Evolutionary conservation across 2,797 vertebrate genomes (phyloP).

Genomic region (Acridotheres tristis): DNA sequence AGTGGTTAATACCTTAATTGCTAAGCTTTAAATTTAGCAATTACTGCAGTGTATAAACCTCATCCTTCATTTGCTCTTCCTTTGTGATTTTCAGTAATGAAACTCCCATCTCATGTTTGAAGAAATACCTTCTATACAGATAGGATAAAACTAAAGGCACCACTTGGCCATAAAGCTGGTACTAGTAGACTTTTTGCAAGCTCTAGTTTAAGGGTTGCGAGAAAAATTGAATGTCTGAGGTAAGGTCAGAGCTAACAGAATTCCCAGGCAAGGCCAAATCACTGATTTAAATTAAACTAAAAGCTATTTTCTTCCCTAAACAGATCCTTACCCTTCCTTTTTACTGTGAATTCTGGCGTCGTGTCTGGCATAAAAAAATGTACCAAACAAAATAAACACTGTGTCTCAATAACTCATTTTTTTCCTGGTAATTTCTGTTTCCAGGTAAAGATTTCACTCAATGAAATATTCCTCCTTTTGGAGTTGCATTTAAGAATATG

Average conservation of each 20-base stretch:
- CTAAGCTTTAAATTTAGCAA: not conserved
- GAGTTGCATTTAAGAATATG: not conserved
- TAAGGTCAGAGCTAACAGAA: not conserved
- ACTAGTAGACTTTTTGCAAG: not conserved
- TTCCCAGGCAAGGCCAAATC: not conserved
- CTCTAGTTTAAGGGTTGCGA: not conserved
- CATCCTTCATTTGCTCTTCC: not conserved
- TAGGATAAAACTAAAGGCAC: not conserved
- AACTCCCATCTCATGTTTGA: not conserved
- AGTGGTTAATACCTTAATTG: not conserved
- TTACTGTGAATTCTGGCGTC: not conserved
- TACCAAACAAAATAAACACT: not conserved
- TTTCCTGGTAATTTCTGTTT: not conserved
- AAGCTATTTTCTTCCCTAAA: not conserved
- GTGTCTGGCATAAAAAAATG: not conserved
- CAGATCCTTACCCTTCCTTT: not conserved
- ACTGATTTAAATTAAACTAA: not conserved
- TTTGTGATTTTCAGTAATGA: not conserved
- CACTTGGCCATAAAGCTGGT: not conserved
- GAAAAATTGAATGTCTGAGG: not conserved
- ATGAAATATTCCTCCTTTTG: rapidly evolving
- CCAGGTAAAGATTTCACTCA: not conserved
- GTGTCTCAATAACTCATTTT: not conserved
- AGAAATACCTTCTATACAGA: not conserved
- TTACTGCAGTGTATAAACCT: not conserved